phyloP scores from a whole-genome alignment of 2,888 invertebrate species.

The Junonia oenone region DNA sequence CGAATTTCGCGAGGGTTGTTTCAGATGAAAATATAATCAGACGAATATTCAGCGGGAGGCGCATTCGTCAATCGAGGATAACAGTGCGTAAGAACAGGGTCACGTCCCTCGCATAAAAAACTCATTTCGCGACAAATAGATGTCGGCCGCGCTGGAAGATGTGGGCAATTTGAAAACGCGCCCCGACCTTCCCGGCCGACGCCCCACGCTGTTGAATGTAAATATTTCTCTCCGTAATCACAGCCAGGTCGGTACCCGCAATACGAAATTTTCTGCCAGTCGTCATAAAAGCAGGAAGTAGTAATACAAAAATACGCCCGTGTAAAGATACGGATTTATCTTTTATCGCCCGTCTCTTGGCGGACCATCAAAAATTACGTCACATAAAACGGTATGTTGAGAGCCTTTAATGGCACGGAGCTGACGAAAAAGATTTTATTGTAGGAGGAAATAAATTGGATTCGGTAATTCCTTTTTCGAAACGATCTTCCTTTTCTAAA shows the following conservation, averaged over 20 bases:
- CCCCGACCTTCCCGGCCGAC: not conserved
- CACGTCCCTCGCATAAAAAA: slow-evolving; percentile 35
- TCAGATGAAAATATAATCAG: slow-evolving; percentile 13
- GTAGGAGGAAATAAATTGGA: slow-evolving; percentile 11
- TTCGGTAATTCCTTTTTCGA: slow-evolving; percentile 7
- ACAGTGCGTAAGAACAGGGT: slow-evolving; percentile 20
- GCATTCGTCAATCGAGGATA: slow-evolving; percentile 32
- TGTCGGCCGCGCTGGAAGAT: slow-evolving; percentile 13
- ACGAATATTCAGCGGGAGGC: slow-evolving; percentile 11
- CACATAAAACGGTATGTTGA: slow-evolving; percentile 15
- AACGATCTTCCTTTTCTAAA: not conserved
- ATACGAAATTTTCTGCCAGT: not conserved
- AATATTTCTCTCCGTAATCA: not conserved
- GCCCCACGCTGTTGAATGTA: not conserved
- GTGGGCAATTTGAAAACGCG: slow-evolving; percentile 8
- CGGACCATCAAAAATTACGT: slow-evolving; percentile 24
- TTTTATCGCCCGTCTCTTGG: slow-evolving; percentile 23
- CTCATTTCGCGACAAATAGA: slow-evolving; percentile 32
- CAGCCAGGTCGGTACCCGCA: not conserved
- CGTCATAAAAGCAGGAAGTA: not conserved
- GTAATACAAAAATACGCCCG: slow-evolving; percentile 7
- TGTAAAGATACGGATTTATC: slow-evolving; percentile 12
- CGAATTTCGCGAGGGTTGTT: slow-evolving; percentile 15
- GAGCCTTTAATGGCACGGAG: slow-evolving; percentile 7
- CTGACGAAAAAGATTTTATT: slow-evolving; percentile 16